Percentiles rank a stretch among this genome's conserved stretches.
Conservation (phyloP, 1,140 invertebrate genomes). For the Neocloeon triangulifer region DNA sequence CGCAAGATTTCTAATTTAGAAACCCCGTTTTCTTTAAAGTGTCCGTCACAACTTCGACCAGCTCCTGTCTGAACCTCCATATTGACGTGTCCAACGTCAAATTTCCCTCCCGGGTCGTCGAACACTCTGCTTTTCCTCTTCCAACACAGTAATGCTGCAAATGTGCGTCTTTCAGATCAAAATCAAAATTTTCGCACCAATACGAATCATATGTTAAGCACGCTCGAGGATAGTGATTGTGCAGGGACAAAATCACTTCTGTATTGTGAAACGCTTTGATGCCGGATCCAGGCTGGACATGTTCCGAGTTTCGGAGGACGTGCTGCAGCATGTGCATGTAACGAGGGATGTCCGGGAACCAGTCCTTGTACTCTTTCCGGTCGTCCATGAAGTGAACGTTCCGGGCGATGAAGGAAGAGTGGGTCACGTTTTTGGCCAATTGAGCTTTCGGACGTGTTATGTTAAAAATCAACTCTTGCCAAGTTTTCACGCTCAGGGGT, state of each 20-base stretch:
- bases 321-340: conserved; percentile 24
- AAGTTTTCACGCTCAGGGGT: too few species aligned
- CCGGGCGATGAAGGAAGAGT: conserved; percentile 6
- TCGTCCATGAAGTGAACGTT: conserved; percentile 32
- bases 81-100: too few species aligned
- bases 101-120: too few species aligned
- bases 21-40: too few species aligned
- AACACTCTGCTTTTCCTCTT: too few species aligned
- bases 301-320: conserved; percentile 19
- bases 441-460: conserved; percentile 12
- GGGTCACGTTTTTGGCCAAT: not conserved
- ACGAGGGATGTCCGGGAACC: conserved; percentile 14
- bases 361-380: conserved; percentile 11
- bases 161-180: conserved; percentile 19
- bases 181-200: conserved; percentile 17
- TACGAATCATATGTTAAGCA: too few species aligned
- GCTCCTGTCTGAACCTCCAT: too few species aligned
- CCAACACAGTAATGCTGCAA: conserved; percentile 29
- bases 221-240: conserved; percentile 24
- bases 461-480: conserved; percentile 19
- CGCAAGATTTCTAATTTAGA: too few species aligned
- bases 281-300: conserved; percentile 19
- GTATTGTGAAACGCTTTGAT: conserved; percentile 25
- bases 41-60: too few species aligned
- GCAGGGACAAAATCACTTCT: conserved; percentile 18